Conservation (phyloP, 2,888 invertebrate genomes). For the Beris morrisii region DNA sequence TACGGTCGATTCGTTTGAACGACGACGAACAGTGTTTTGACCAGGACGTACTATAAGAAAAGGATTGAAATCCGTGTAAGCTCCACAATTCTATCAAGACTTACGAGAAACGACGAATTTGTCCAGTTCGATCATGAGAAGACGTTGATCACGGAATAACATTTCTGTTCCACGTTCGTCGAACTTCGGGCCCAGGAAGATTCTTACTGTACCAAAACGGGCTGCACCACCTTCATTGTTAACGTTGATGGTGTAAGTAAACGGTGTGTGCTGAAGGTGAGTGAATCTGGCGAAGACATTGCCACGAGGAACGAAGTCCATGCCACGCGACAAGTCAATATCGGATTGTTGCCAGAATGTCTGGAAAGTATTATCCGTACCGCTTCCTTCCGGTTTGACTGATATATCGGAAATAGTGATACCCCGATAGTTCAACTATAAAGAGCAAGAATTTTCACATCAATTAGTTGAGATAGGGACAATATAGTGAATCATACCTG, state of each 20-base stretch:
- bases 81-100: slow-evolving; percentile 44
- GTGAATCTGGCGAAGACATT: slow-evolving; percentile 66
- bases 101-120: slow-evolving; percentile 62
- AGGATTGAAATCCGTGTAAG: background rate
- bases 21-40: slow-evolving; percentile 63
- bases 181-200: slow-evolving; percentile 64
- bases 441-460: background rate
- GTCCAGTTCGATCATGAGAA: slow-evolving; percentile 66
- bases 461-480: too few relatives aligned
- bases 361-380: slow-evolving; percentile 59
- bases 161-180: slow-evolving; percentile 65
- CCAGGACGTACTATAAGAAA: slow-evolving; percentile 64
- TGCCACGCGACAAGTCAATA: slow-evolving; percentile 71
- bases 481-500: slow-evolving; percentile 56
- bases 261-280: slow-evolving; percentile 72
- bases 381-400: slow-evolving; percentile 57
- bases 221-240: slow-evolving; percentile 58
- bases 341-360: slow-evolving; percentile 78
- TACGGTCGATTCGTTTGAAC: slow-evolving; percentile 70
- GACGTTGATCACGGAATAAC: slow-evolving; percentile 60
- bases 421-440: slow-evolving; percentile 48
- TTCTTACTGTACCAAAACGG: slow-evolving; percentile 62
- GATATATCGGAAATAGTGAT: slow-evolving; percentile 61
- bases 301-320: slow-evolving; percentile 76
- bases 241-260: slow-evolving; percentile 63